These are phyloP conservation scores for Campopleginae sp. DNA, from an alignment of 2,888 invertebrate species.

Conservation along the genomic window DNA sequence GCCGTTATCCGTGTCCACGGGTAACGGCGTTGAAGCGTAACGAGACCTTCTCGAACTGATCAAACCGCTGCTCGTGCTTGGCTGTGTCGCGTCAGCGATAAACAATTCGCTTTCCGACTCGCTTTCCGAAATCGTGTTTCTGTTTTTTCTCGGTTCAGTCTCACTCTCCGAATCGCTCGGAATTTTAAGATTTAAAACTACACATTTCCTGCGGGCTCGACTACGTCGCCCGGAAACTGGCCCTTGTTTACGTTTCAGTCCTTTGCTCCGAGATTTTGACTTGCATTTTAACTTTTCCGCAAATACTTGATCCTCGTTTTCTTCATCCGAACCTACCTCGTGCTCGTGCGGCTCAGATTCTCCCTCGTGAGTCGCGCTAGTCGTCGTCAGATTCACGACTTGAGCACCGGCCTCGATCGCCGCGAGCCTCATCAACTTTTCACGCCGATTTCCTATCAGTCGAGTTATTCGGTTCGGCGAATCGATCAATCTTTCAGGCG, in stretches of 20 bases:
- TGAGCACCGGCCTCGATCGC: conserved; percentile 74
- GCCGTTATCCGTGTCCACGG: conserved; percentile 63
- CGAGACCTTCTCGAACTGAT: conserved; percentile 75
- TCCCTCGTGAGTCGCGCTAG: conserved; percentile 23
- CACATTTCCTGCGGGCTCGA: conserved; percentile 75
- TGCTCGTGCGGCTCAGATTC: conserved; percentile 55
- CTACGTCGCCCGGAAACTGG: conserved; percentile 69
- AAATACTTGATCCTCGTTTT: conserved; percentile 26
- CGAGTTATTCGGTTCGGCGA: conserved; percentile 90
- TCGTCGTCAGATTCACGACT: conserved; percentile 31
- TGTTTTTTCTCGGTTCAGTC: conserved; percentile 9
- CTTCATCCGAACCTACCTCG: conserved; percentile 45
- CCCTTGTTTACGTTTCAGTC: conserved; percentile 77
- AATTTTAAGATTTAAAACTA: conserved; percentile 71
- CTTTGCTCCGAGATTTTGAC: conserved; percentile 75
- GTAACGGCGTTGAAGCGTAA: conserved; percentile 61
- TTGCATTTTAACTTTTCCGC: conserved; percentile 74
- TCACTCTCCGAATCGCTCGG: conserved; percentile 66
- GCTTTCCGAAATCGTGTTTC: conserved; percentile 52
- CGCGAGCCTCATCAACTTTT: conserved; percentile 88
- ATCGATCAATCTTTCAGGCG: conserved; percentile 80
- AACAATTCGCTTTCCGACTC: conserved; percentile 74
- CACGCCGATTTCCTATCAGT: conserved; percentile 90
- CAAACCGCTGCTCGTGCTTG: conserved; percentile 82
- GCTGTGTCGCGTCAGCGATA: conserved; percentile 78